Evolutionary conservation across 2,797 vertebrate species (phyloP).

Genomic region (Diplodus puntazzo): DNA sequence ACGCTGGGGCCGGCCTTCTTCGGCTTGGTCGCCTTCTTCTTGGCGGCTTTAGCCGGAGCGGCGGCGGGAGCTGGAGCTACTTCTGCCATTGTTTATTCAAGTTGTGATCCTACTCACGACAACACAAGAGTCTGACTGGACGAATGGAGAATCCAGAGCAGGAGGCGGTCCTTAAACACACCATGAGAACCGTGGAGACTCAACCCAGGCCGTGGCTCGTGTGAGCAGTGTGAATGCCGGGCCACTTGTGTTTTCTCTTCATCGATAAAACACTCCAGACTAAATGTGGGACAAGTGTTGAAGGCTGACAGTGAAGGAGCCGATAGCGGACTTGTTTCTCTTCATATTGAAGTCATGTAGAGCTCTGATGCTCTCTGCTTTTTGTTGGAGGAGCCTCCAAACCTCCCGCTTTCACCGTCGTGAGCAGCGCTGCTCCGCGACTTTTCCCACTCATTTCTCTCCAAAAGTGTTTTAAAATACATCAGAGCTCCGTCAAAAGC

Average conservation of each 20-base stretch:
- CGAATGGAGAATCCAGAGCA: neutral
- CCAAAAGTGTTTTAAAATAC: neutral
- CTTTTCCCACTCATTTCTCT: constrained; percentile 31
- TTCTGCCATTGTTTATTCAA: constrained; percentile 49
- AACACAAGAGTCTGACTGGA: neutral
- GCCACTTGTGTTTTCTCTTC: constrained; percentile 67
- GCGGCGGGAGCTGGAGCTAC: constrained; percentile 25
- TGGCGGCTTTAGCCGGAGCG: neutral
- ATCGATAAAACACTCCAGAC: constrained; percentile 10
- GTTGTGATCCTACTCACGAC: rapidly evolving
- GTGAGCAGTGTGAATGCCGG: neutral
- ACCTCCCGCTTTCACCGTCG: constrained; percentile 11
- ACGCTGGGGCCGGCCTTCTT: neutral
- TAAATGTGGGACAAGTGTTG: neutral
- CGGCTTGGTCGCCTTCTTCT: neutral
- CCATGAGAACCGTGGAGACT: constrained; percentile 63
- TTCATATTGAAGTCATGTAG: neutral
- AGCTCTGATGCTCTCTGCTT: neutral
- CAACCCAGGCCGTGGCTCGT: neutral
- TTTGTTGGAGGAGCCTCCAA: constrained; percentile 22
- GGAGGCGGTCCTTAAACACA: constrained; percentile 44
- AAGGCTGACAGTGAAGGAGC: neutral
- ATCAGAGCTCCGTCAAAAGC: neutral
- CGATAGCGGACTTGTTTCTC: constrained; percentile 4
- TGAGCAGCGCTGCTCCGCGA: neutral